Percentiles rank a stretch among this genome's conserved stretches.
Evolutionary conservation across 2,797 vertebrate species (phyloP).

Genomic region (Acropternis orthonyx): DNA sequence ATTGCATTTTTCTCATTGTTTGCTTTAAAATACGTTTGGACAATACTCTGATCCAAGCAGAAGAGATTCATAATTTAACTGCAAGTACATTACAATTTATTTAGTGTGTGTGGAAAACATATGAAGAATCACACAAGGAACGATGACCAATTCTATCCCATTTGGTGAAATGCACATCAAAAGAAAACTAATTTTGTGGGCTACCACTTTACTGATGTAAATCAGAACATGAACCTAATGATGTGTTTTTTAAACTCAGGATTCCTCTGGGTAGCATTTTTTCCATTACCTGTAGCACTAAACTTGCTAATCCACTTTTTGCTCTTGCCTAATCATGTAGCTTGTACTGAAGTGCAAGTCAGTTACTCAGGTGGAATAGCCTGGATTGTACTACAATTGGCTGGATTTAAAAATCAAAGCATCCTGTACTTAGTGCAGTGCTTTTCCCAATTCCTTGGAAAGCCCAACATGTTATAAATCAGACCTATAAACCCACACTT

Average conservation of each 20-base stretch:
- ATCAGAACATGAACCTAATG: neutral
- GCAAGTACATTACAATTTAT: neutral
- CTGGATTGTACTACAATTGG: too few relatives aligned
- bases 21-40: neutral
- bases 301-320: neutral
- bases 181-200: neutral
- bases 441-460: neutral
- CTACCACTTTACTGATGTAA: neutral
- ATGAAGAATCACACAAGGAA: neutral
- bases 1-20: neutral
- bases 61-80: neutral
- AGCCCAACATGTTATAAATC: neutral
- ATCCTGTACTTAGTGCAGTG: neutral
- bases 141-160: fast-evolving
- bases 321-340: neutral
- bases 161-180: neutral
- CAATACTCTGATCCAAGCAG: neutral
- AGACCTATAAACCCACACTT: neutral
- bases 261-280: neutral
- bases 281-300: neutral
- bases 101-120: neutral
- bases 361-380: fast-evolving
- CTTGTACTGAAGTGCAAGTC: neutral
- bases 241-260: neutral
- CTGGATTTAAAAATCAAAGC: neutral